Base-by-base conservation (phyloP, 1,140 invertebrate genomes). In the Agrypnia vestita region DNA sequence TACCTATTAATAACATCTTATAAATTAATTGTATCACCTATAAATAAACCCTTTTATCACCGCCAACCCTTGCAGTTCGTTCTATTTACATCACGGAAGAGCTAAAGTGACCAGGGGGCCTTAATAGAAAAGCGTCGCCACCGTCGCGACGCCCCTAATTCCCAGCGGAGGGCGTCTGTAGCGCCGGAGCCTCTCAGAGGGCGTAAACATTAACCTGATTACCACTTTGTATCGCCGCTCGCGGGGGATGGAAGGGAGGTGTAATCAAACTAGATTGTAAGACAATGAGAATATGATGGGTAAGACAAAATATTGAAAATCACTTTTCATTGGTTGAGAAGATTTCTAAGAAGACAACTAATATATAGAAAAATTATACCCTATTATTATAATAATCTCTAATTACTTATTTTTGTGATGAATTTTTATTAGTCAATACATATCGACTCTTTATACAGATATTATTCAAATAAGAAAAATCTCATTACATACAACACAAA, bases 161-260 rank as follows among this genome's bases (percentile, higher is more conserved):
- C 74, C 61, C 74, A 56, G 35, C 11, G 55, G 74, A 77, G 43
- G 79, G 67, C 79, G 79, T 71, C 79, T 72, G 73, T 25, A 49
- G 59, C 49, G 55, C 55, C 67, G 76, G 43, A 55, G 61, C 59
- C 59, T 69, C 51, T 53, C 35, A 15, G n/a, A 21, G 64, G 43
- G 7, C 21, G 64, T 44, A n/a, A 35, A 64, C 61, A 17, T 69
- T 69, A 69, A 69, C 64, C 64, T 69, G 64, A 69, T 69, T 69
- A 69, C 64, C 64, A 69, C 64, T 69, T 69, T 69, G 64, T 69
- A 69, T 69, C 8, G 64, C 43, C 64, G 44, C 43, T 47, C 46
- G 64, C 21, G 64, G 44, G 64, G 25, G 64, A 35, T 69, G 44
- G 46, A 69, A 49, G 64, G 64, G 46, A 69, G 64, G 64, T 59